These are phyloP conservation scores for Ammodytes marinus DNA, from an alignment of 2,113 vertebrate species.

Conservation along the genomic window DNA sequence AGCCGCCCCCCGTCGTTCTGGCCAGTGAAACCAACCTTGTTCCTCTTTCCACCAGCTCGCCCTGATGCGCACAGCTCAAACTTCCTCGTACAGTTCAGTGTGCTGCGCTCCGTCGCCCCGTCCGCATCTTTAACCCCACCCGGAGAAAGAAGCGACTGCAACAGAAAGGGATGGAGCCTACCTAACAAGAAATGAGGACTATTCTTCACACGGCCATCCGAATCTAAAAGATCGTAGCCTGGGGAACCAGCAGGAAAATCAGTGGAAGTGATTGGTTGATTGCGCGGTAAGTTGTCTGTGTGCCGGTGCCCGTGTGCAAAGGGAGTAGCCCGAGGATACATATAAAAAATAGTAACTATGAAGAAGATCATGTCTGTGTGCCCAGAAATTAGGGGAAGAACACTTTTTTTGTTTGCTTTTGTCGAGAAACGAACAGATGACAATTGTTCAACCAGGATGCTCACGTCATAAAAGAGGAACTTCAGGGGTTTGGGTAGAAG, in stretches of 20 bases:
- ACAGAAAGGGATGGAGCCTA: slow-evolving; percentile 45
- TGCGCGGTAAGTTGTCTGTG: slow-evolving; percentile 52
- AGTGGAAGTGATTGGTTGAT: slow-evolving; percentile 4
- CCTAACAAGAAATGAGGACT: slow-evolving; percentile 57
- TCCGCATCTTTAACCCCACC: slow-evolving; percentile 7
- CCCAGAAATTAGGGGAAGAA: neutral
- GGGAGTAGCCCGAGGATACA: neutral
- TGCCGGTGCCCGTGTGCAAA: neutral
- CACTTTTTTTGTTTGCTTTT: neutral
- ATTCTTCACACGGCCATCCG: neutral
- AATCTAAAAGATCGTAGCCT: slow-evolving; percentile 3
- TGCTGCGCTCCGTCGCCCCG: neutral
- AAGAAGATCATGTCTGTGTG: neutral
- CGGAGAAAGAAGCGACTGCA: neutral
- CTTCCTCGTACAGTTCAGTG: slow-evolving; percentile 66
- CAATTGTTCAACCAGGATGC: slow-evolving; percentile 9
- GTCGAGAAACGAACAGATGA: neutral
- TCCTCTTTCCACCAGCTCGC: slow-evolving; percentile 57
- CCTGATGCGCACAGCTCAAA: slow-evolving; percentile 41
- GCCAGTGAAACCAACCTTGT: slow-evolving; percentile 50
- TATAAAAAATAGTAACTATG: too few relatives aligned
- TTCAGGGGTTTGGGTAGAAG: neutral
- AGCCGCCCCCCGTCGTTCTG: neutral
- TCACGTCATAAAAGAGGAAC: slow-evolving; percentile 54
- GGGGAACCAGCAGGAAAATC: neutral